Base-by-base conservation (phyloP, 2,888 invertebrate genomes). In the Altica lythri region DNA sequence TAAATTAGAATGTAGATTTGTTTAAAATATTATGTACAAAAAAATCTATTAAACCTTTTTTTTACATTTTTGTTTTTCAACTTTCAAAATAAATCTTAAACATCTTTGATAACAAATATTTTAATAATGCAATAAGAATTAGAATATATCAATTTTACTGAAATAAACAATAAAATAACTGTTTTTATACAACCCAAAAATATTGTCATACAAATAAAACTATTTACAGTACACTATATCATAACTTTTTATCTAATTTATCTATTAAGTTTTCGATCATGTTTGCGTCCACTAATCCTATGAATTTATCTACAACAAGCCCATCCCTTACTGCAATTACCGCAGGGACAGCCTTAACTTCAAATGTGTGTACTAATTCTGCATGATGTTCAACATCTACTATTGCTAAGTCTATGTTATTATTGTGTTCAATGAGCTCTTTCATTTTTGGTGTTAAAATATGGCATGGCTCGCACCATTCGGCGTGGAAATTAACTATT, bases 381-480 rank as follows among this genome's bases (percentile, higher is more conserved):
- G 89, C 86, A 74, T 92, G 89, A 37, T 83, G 81, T 70, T 92
- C 92, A 0, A 92, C 90, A 74, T 92, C 88, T 0, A 92, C 86
- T 14, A 90, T 84, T 1, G 92, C 92, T 61, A 92, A 77, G 75
- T 92, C 86, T 45, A 92, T 80, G 65, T 87, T 82, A 5, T 81
- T 80, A 44, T 86, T 83, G 1, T 87, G 86, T 63, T 86, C 86
- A 19, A 92, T 82, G 44, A 92, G 75, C 71, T 90, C 88, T 65
- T 84, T 84, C 73, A 92, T 82, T 75, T 90, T 89, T 1, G 92
- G 92, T 1, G 92, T 92, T 9, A 92, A 79, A 67, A 91, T 89
- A 76, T 90, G 90, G 75, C 92, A 92, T 0, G 92, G 92, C 75
- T 91, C 91, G 70, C 92, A 92, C 92, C 92, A 92, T 64, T 92